phyloP scores from a whole-genome alignment of 2,888 invertebrate genomes.

The Rhingia rostrata region DNA sequence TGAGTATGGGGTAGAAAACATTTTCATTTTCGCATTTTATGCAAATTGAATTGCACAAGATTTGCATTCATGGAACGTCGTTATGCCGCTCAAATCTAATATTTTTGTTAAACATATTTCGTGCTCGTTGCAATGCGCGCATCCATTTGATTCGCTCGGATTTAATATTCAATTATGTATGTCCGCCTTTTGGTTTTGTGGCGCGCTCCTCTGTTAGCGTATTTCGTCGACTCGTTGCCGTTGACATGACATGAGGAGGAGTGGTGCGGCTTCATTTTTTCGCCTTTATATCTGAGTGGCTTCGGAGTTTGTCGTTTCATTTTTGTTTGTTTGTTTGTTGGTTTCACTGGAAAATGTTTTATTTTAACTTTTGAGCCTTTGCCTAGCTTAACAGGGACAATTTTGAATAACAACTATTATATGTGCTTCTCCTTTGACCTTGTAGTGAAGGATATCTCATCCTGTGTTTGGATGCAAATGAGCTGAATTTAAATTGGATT shows the following conservation, averaged over 20 bases:
- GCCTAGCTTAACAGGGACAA: constrained; percentile 20
- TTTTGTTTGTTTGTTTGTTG: background rate
- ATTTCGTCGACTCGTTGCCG: background rate
- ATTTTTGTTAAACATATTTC: constrained; percentile 74
- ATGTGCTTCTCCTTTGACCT: constrained; percentile 33
- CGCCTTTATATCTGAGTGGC: background rate
- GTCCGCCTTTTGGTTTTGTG: constrained; percentile 44
- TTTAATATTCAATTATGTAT: constrained; percentile 73
- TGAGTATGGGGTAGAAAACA: constrained; percentile 41
- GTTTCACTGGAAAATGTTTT: constrained; percentile 17
- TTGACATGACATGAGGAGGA: background rate
- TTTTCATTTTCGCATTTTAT: constrained; percentile 72
- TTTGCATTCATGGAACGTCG: constrained; percentile 73
- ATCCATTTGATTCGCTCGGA: constrained; percentile 72
- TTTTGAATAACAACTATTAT: constrained; percentile 17
- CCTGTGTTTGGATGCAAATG: constrained; percentile 55
- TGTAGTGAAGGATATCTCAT: constrained; percentile 34
- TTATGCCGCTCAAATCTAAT: constrained; percentile 73
- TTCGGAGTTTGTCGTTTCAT: constrained; percentile 34
- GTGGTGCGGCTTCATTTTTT: too few relatives aligned
- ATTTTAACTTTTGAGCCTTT: constrained; percentile 2
- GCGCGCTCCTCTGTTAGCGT: background rate
- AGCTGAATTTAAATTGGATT: constrained; percentile 62
- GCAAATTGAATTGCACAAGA: constrained; percentile 73
- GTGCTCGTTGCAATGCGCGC: constrained; percentile 72